Evolutionary conservation across 2,113 vertebrate genomes (phyloP).

Genomic region (Eidolon helvum): DNA sequence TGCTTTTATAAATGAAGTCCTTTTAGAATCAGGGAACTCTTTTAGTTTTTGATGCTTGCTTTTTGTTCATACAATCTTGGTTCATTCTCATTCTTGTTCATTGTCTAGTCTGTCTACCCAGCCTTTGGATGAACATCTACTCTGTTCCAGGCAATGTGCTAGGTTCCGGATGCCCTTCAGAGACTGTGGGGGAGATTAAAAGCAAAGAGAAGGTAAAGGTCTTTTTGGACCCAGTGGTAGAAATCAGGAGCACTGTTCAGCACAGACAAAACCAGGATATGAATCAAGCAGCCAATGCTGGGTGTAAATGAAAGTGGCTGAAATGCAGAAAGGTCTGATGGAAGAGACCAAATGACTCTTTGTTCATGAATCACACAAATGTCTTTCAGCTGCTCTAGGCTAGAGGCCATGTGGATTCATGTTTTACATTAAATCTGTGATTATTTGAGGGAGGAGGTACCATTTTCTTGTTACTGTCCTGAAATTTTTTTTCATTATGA

Average conservation of each 20-base stretch:
- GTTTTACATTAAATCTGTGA: conserved; percentile 80
- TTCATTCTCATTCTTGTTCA: not conserved
- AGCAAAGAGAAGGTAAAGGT: not conserved
- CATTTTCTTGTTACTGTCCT: conserved; percentile 64
- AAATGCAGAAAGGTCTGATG: conserved; percentile 47
- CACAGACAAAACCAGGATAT: not conserved
- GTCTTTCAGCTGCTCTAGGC: conserved; percentile 80
- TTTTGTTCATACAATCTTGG: not conserved
- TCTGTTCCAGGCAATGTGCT: not conserved
- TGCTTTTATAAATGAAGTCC: not conserved
- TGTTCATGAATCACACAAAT: conserved; percentile 78
- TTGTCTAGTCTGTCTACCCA: accelerated
- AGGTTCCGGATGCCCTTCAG: not conserved
- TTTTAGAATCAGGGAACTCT: not conserved
- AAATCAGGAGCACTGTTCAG: not conserved
- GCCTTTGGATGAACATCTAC: not conserved
- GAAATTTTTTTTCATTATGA: not conserved
- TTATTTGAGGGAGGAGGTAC: conserved; percentile 50
- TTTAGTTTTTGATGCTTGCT: not conserved
- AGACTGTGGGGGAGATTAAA: not conserved
- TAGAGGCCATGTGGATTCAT: conserved; percentile 62
- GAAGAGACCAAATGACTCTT: conserved; percentile 72
- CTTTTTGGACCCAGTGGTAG: not conserved
- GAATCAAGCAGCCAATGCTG: not conserved
- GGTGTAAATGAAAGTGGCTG: conserved; percentile 48